Percentiles rank a stretch among this genome's conserved stretches.
Evolutionary conservation across 2,113 vertebrate genomes (phyloP).

Genomic region (Pipra filicauda): DNA sequence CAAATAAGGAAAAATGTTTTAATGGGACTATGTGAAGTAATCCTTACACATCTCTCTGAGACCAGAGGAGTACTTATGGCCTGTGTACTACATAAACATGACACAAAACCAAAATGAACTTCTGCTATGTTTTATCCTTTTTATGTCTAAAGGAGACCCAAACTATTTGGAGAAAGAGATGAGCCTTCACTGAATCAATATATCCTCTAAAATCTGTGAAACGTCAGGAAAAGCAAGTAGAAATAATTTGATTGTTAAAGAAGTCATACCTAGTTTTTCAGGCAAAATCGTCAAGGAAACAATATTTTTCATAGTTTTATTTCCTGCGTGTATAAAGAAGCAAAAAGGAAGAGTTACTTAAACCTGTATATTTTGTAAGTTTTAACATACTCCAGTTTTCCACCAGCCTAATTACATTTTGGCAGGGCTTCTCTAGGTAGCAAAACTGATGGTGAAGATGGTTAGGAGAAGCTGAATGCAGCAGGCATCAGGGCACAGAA

Average conservation of each 20-base stretch:
- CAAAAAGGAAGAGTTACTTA: not conserved
- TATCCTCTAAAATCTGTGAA: not conserved
- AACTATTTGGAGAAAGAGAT: not conserved
- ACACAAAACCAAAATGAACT: not conserved
- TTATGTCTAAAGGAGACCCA: not conserved
- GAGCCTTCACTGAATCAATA: not conserved
- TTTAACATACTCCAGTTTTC: not conserved
- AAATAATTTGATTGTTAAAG: not conserved
- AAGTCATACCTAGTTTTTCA: not conserved
- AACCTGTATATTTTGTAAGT: not conserved
- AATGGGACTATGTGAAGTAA: not conserved
- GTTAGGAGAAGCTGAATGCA: not conserved
- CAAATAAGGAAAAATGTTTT: not conserved
- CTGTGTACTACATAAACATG: not conserved
- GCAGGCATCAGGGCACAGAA: not conserved
- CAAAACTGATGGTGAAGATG: not conserved
- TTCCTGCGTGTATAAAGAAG: not conserved
- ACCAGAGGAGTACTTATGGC: not conserved
- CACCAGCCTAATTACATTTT: not conserved
- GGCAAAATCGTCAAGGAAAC: not conserved
- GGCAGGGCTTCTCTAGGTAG: not conserved
- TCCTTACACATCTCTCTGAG: not conserved
- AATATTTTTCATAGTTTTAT: not conserved
- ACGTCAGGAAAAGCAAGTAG: not conserved
- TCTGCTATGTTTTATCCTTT: not conserved